These are phyloP conservation scores for Bubo bubo DNA, from an alignment of 2,113 vertebrate species.

Conservation along the genomic window DNA sequence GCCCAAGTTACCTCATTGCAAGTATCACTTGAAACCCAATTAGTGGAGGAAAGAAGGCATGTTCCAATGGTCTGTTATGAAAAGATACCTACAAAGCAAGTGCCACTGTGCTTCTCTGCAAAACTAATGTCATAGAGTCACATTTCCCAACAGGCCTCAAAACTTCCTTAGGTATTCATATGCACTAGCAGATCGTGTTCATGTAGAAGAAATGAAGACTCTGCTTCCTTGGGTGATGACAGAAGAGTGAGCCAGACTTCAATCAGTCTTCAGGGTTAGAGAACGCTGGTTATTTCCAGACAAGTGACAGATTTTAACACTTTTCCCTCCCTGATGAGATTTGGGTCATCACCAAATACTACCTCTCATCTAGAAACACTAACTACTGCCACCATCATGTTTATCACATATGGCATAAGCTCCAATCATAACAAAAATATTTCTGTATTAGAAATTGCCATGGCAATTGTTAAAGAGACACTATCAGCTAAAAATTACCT, in stretches of 20 bases:
- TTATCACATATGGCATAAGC: neutral
- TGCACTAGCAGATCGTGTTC: accelerated
- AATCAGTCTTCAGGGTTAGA: neutral
- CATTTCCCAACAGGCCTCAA: neutral
- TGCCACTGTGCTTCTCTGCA: neutral
- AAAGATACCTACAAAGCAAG: neutral
- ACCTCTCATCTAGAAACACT: neutral
- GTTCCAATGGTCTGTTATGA: neutral
- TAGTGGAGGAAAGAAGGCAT: neutral
- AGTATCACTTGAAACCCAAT: neutral
- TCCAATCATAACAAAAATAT: neutral
- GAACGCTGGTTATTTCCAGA: neutral
- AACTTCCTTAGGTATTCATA: accelerated
- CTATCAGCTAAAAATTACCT: neutral
- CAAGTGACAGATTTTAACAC: neutral
- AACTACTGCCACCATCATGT: neutral
- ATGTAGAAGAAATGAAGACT: neutral
- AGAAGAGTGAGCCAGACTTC: neutral
- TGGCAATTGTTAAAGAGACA: neutral
- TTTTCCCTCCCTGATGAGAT: neutral
- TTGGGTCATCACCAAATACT: neutral
- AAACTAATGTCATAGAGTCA: neutral
- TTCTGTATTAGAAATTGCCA: neutral
- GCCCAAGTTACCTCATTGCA: neutral
- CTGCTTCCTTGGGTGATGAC: neutral